Base-by-base conservation (phyloP, 2,888 invertebrate genomes). In the Mesorhabditis sp. region DNA sequence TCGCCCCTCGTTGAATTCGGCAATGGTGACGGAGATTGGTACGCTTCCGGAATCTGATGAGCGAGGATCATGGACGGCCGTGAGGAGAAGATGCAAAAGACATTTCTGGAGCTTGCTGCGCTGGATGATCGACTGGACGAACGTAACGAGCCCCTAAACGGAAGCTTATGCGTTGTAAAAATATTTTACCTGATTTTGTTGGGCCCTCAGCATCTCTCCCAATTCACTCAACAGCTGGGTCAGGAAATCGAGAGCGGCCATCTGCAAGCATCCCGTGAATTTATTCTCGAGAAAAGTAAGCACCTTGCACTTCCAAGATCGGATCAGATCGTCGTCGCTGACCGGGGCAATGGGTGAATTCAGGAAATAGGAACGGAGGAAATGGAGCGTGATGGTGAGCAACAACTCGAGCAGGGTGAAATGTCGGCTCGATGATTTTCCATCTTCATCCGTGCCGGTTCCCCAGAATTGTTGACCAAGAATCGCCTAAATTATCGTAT, bases 381-480 rank as follows among this genome's bases (percentile, higher is more conserved):
- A 93, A 86, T 93, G 92, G 70, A 93, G 87, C 5, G 82, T 74
- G 45, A 79, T 79, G 2, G 91, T 87, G 66, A 89, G 87, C 45
- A 93, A 87, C 10, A 92, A 90, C 86, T 93, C 93, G 68, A 93
- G 87, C 80, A 92, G 92, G 90, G 92, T 93, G 84, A 79, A 71
- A 67, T 80, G 76, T 91, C 91, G 92, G 44, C 77, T 75, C 41
- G 90, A 90, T 65, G 91, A 90, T 61, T 90, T 87, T 76, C 91
- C 90, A 80, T 92, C 92, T 45, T 75, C 74, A 1, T 70, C 69
- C 50, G 64, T 68, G 7, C 76, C 76, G 4, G 74, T 66, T 10
- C 73, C 68, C 84, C 84, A 85, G 73, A 83, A 90, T 73, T 89
- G 88, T 75, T 88, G 87, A 5, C 90, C 93, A 70, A 92, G 90